Evolutionary conservation across 2,888 invertebrate genomes (phyloP), one percentile per base, ranked within the genome.

Genomic region (Dexiosoma caninum): DNA sequence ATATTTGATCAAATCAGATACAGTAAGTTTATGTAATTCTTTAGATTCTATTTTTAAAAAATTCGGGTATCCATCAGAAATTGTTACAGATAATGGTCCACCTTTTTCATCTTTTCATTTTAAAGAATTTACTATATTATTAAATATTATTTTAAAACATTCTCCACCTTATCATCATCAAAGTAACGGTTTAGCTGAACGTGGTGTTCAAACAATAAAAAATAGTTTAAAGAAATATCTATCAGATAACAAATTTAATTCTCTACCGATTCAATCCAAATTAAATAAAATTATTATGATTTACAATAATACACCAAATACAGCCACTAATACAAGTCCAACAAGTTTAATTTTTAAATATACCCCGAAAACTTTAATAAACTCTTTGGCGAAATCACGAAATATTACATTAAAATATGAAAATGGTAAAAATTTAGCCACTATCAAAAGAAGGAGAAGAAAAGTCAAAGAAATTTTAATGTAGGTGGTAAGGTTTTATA

Each of bases 191-290:
- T 21, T 59, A 35, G 40, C 84, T 8, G 83, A 85, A 77, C 79
- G 78, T 44, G 71, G 64, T n/a, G 83, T 84, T 8, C 83, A 84
- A 60, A 78, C 81, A n/a, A 78, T 83, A n/a, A n/a, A 85, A 69
- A 19, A 2, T 44, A 27, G 12, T 66, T 35, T 40, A 21, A 82
- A 21, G 80, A 83, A 67, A 84, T 67, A 37, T 37, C 44, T 62
- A 30, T 3, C 30, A 12, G 44, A 59, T 59, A 44, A 27, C 27
- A 62, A 46, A 44, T 46, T 44, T 44, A 46, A 14, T 44, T 30
- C 44, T 62, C 27, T 46, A 30, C 62, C 62, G 21, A 23, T 46
- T 64, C 49, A 64, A 21, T 49, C 49, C 1, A 64, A 64, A 64
- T 32, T 64, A 49, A 35, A 64, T 49, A 64, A 64, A 49, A 51